Conservation (phyloP, 2,888 invertebrate species). For the Lobophora halterata region DNA sequence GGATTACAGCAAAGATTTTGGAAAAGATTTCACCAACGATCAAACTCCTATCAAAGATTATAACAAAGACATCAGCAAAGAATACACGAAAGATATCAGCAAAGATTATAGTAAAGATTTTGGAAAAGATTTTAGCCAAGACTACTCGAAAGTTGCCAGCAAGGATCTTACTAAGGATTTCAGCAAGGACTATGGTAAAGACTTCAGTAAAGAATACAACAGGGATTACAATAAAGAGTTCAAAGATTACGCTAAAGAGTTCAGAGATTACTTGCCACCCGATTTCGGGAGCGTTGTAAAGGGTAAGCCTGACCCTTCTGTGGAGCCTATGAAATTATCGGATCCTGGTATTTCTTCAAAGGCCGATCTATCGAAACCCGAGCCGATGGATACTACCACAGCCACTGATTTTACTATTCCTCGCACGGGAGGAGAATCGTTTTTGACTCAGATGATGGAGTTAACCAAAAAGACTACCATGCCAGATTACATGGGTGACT, state of each 20-base stretch:
- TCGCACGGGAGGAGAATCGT: conserved; percentile 69
- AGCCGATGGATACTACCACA: conserved; percentile 54
- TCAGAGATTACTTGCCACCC: conserved; percentile 75
- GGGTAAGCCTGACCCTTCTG: conserved; percentile 69
- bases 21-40: conserved; percentile 59
- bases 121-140: conserved; percentile 55
- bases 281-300: conserved; percentile 79
- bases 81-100: conserved; percentile 26
- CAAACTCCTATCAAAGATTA: conserved; percentile 26
- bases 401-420: conserved; percentile 74
- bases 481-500: conserved; percentile 73
- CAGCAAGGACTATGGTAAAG: conserved; percentile 10
- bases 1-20: conserved; percentile 48
- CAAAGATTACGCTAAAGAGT: conserved; percentile 33
- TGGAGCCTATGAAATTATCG: conserved; percentile 63
- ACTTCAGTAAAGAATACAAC: conserved; percentile 36
- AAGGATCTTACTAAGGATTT: conserved; percentile 55
- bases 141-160: conserved; percentile 43
- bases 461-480: conserved; percentile 76
- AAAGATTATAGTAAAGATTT: conserved; percentile 58
- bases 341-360: conserved; percentile 73
- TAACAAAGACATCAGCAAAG: conserved; percentile 26
- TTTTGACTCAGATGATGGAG: conserved; percentile 77
- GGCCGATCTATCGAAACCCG: conserved; percentile 67
- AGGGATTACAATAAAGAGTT: conserved; percentile 29